Evolutionary conservation across 1,140 invertebrate species (phyloP), one percentile per base, ranked within the genome.

Genomic region (Zaprionus camerounensis): DNA sequence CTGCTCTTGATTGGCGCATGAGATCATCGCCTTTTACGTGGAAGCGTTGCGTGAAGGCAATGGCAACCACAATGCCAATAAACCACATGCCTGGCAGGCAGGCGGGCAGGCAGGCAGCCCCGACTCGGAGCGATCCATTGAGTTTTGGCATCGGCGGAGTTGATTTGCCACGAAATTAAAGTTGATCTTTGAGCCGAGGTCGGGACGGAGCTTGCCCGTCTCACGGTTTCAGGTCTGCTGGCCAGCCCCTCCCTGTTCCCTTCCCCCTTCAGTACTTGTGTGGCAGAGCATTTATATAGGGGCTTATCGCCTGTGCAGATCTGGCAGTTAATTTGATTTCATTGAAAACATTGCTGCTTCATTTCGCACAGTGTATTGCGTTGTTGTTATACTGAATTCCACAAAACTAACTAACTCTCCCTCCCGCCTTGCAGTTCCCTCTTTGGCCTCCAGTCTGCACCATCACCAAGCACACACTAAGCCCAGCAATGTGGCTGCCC

Each of bases 141-240:
- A 46, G 24, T 71, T 46, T 56, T 22, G 36, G 24, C 26, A 36
- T 17, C 69, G 71, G 72, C 70, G 55, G 57, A 90, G 79, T 90
- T 85, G 85, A 90, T 90, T 90, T 90, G 86, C 86, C 86, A 91
- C 85, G 76, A 90, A 91, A 90, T 90, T 90, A 90, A 76, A 90
- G 85, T 82, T 79, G 85, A 90, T 90, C 78, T 82, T 61, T 44
- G 49, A 64, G 58, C 63, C 28, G 28, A 22, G 28, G 61, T 36
- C 17, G 7, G 13, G 51, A 15, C 34, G 34, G 34, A 55, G 53
- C 28, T 55, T 55, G 65, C 17, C 44, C 66, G 67, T 62, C 74
- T 76, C 69, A 73, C 55, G 59, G 46, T 12, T 5, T n/a, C 17
- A 46, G 46, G 58, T 76, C 31, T 62, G 22, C 53, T 5, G 2